These are phyloP conservation scores for Hypotaenidia okinawae DNA, from an alignment of 2,797 vertebrate species.

Conservation along the genomic window DNA sequence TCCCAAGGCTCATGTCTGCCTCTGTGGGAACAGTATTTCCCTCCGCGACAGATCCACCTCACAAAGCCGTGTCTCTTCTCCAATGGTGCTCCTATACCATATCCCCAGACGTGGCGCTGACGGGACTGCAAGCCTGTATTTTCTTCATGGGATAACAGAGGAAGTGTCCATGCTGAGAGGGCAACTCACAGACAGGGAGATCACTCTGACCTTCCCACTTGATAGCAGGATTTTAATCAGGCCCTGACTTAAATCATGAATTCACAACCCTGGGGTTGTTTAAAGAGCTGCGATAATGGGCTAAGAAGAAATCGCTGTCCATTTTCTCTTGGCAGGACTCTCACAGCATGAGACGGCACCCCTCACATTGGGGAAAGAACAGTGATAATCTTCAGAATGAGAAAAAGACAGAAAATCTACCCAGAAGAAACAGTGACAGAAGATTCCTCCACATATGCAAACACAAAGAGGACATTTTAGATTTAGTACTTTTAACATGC, in stretches of 20 bases:
- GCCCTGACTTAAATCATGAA: background rate
- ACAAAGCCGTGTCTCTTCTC: background rate
- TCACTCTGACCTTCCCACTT: background rate
- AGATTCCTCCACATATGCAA: conserved; percentile 26
- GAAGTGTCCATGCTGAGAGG: background rate
- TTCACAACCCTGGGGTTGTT: conserved; percentile 8
- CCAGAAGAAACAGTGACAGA: conserved; percentile 22
- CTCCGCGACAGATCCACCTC: background rate
- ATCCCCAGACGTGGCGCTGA: background rate
- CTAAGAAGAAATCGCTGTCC: conserved; percentile 25
- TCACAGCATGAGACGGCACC: background rate
- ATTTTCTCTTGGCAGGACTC: conserved; percentile 36
- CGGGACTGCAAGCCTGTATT: background rate
- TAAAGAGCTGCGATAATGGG: conserved; percentile 32
- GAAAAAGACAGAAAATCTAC: conserved; percentile 5
- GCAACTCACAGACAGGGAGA: background rate
- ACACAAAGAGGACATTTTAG: conserved; percentile 36
- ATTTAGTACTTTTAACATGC: background rate
- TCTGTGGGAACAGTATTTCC: background rate
- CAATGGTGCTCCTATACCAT: background rate
- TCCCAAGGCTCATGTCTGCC: background rate
- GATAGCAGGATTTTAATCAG: conserved; percentile 32
- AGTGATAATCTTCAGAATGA: background rate
- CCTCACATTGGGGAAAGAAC: background rate
- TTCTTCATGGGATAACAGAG: background rate